Evolutionary conservation across 2,888 invertebrate genomes (phyloP), one percentile per base, ranked within the genome.

Genomic region (Gerris lacustris): DNA sequence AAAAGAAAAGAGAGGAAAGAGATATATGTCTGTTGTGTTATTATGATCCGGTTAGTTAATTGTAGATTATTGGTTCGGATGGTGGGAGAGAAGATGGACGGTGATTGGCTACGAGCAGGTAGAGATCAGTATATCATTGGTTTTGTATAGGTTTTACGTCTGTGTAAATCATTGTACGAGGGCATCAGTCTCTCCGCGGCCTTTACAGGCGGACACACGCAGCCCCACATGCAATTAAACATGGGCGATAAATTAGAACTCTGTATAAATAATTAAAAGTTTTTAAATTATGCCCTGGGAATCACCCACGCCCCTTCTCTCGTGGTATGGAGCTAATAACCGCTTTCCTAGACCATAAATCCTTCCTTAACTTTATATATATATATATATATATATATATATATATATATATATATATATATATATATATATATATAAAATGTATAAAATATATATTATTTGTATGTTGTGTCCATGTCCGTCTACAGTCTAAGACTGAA

Each of bases 1-100:
- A 11, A 9, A 55, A 55, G 15, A 11, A 15, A 55, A 55, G 55
- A 11, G 15, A 15, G 55, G 55, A 55, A 15, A 55, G 9, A 55
- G 9, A 55, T 55, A 15, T 55, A 55, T 55, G 15, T 55, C 11
- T 55, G 15, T 55, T 55, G 55, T 9, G 55, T 55, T 55, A 55
- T 55, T 55, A 55, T 55, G 55, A 55, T 55, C 55, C 55, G 55
- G 55, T 55, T 55, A 11, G 55, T 55, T 55, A 55, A 55, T 55
- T 55, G 55, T 55, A 55, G 55, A 55, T 55, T 55, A 55, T 55
- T 55, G 55, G 9, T 11, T 55, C 31, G 31, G 31, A 31, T 31
- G 31, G 15, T 55, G 15, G 55, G 55, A 55, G 15, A 55, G 55
- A 55, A 55, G 55, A 55, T 55, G 55, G 15, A 55, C 55, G 55